Evolutionary conservation across 2,888 invertebrate species (phyloP).

Genomic region (Ornithoptera priamus): DNA sequence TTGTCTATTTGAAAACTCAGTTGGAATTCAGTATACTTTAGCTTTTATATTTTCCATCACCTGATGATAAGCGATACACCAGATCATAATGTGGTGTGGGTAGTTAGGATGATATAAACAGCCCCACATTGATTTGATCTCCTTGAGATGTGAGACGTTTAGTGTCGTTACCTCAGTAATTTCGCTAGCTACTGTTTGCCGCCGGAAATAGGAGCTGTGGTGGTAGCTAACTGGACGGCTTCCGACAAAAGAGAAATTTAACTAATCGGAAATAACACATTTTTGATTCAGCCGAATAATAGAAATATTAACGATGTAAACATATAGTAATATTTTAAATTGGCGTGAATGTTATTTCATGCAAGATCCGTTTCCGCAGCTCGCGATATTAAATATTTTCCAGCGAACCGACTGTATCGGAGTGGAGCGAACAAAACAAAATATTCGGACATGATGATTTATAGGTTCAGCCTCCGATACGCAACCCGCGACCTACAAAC

Average conservation of each 20-base stretch:
- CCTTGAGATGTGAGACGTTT: too few species aligned
- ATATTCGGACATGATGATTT: slow-evolving; percentile 73
- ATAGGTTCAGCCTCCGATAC: slow-evolving; percentile 71
- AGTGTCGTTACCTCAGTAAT: too few species aligned
- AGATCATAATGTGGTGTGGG: too few species aligned
- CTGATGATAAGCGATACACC: too few species aligned
- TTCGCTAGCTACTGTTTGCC: too few species aligned
- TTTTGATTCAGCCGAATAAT: neutral
- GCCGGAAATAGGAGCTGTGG: too few species aligned
- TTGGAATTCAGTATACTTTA: too few species aligned
- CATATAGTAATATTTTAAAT: neutral
- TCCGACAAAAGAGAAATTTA: neutral
- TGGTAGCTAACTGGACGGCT: too few species aligned
- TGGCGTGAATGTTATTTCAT: slow-evolving; percentile 12
- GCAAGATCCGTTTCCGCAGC: slow-evolving; percentile 17
- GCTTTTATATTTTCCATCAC: too few species aligned
- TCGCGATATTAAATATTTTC: slow-evolving; percentile 23
- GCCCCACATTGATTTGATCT: too few species aligned
- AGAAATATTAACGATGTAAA: neutral
- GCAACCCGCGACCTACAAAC: slow-evolving; percentile 74
- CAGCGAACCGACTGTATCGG: slow-evolving; percentile 44
- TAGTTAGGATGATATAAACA: too few species aligned
- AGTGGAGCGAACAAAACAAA: slow-evolving; percentile 55
- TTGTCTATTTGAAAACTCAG: too few species aligned
- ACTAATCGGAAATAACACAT: neutral